A percentile compares a stretch with the other conserved stretches of the same genome.
Evolutionary conservation across 2,888 invertebrate genomes (phyloP).

Genomic region (Proisotoma minuta): DNA sequence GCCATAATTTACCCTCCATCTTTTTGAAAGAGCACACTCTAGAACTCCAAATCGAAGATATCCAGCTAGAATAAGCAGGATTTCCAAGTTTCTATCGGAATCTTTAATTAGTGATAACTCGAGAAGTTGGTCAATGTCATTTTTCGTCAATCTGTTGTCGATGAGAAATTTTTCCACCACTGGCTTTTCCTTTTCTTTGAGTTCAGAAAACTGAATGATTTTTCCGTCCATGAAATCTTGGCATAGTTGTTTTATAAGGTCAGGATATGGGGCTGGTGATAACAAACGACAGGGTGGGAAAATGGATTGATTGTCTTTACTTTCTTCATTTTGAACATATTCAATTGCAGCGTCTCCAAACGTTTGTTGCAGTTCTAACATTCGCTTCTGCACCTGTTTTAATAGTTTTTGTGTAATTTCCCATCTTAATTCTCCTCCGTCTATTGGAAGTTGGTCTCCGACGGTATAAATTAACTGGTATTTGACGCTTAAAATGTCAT

Average conservation of each 20-base stretch:
- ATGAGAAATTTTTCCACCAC: constrained; percentile 19
- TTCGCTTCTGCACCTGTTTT: constrained; percentile 3
- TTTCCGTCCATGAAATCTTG: constrained; percentile 14
- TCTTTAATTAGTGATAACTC: constrained; percentile 12
- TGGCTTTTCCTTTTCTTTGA: background rate
- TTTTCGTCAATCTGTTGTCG: background rate
- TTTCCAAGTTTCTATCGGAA: constrained; percentile 1
- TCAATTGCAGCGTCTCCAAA: background rate
- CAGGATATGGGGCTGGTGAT: background rate
- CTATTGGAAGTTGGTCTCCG: constrained; percentile 25
- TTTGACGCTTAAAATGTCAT: constrained; percentile 39
- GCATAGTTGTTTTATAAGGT: background rate
- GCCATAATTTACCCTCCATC: constrained; percentile 44
- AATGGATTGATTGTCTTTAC: background rate
- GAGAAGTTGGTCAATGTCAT: background rate
- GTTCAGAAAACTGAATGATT: background rate
- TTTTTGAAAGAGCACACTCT: constrained; percentile 22
- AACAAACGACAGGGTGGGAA: constrained; percentile 8
- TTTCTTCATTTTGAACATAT: background rate
- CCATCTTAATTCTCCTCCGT: constrained; percentile 32
- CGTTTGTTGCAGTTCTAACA: background rate
- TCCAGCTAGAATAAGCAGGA: constrained; percentile 30
- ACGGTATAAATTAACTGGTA: constrained; percentile 41
- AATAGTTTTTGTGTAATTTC: constrained; percentile 18
- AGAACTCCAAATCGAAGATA: constrained; percentile 33